phyloP scores from a whole-genome alignment of 1,140 invertebrate species.

The Sesamia nonagrioides region DNA sequence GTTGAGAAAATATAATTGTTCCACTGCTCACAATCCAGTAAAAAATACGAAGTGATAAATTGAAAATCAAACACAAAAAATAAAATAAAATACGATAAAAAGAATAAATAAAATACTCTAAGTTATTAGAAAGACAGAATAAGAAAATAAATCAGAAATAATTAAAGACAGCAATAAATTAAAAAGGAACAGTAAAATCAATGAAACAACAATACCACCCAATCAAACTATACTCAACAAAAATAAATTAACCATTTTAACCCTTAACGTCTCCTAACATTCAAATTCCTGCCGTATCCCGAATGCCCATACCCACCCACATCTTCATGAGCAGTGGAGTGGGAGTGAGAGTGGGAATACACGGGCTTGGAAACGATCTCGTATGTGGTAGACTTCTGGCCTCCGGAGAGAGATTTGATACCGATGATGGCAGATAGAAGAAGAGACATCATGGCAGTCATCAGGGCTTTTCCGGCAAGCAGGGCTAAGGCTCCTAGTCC shows the following conservation, averaged over 20 bases:
- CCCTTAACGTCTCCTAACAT: conserved; percentile 66
- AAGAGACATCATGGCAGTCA: conserved; percentile 93
- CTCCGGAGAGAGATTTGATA: conserved; percentile 91
- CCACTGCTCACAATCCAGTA: neutral
- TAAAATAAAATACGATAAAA: neutral
- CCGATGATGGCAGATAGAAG: conserved; percentile 93
- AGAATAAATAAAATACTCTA: neutral
- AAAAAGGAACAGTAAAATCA: neutral
- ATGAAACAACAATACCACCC: neutral
- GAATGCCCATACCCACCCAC: conserved; percentile 89
- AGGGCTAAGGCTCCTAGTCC: conserved; percentile 92
- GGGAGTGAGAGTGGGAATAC: conserved; percentile 91
- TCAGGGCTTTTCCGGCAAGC: conserved; percentile 94
- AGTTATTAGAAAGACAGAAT: neutral
- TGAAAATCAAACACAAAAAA: neutral
- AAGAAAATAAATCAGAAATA: neutral
- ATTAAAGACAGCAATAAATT: neutral
- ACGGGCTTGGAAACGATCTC: conserved; percentile 94
- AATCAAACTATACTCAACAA: neutral
- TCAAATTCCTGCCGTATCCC: conserved; percentile 86
- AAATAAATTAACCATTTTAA: conserved; percentile 12
- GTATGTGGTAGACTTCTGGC: conserved; percentile 93
- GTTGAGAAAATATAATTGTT: neutral
- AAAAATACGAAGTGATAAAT: neutral
- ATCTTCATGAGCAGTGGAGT: conserved; percentile 91